Base-by-base conservation (phyloP, 1,140 invertebrate species). In the Galleria mellonella region DNA sequence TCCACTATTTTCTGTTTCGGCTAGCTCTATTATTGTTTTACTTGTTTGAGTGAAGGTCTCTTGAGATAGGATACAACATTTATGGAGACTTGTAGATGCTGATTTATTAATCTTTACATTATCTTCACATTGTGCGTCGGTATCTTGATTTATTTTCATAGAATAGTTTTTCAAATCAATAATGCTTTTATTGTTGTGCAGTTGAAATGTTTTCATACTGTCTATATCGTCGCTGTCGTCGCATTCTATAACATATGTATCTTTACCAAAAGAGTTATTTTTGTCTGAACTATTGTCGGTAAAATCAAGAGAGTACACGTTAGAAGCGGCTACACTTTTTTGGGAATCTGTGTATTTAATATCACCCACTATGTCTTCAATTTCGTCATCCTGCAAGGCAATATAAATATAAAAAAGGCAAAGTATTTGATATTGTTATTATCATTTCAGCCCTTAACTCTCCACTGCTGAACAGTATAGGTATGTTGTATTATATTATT, bases 21-120 rank as follows among this genome's bases (percentile, higher is more conserved):
- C 74, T 32, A 84, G 38, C 40, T 84, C 69, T 17, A 83, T 62
- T n/a, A 84, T 77, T 15, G 81, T 83, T 65, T 81, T 84, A 37
- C 81, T 84, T 0, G 81, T 84, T 51, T 84, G 81, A 9, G 81
- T 84, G 23, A 62, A 84, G 6, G 56, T 76, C 54, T 83, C 75
- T 47, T 82, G 66, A 9, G 68, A 52, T 13, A 70, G 12, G 14
- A 64, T 47, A 5, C 59, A 50, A 28, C 49, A 63, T 36, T 47
- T 51, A 10, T 57, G 55, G 2, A 51, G 7, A 33, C 48, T 61
- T 2, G 55, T 43, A 29, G 59, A 44, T 6, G 47, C 51, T 13
- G 48, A 41, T 41, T 45, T 66, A 30, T 37, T 48, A 2, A 59
- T 47, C 54, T 46, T 61, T 31, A 48, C 37, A 11, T 15, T 33